Percentiles rank a stretch among this genome's conserved stretches.
Evolutionary conservation across 2,113 vertebrate genomes (phyloP).

Genomic region (Ibidorhyncha struthersii): DNA sequence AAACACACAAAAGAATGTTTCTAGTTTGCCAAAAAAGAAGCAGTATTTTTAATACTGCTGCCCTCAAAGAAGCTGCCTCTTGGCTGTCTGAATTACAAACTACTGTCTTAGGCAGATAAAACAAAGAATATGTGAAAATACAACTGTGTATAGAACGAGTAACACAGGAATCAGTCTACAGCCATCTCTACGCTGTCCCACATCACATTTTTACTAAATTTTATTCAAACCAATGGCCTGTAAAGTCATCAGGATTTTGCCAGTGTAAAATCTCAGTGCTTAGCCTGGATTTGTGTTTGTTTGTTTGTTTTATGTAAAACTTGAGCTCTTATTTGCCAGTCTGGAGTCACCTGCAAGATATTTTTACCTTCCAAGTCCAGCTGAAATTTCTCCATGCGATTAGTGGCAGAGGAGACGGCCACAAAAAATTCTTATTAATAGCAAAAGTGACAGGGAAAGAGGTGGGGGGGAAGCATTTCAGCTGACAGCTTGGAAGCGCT

Average conservation of each 20-base stretch:
- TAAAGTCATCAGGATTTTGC: neutral
- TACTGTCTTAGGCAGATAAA: constrained; percentile 16
- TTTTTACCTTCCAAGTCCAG: neutral
- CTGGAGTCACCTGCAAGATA: neutral
- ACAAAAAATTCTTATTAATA: neutral
- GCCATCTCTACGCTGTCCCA: neutral
- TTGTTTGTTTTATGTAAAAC: neutral
- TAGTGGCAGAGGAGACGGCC: neutral
- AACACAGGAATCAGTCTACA: neutral
- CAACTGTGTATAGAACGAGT: accelerated
- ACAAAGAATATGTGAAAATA: constrained; percentile 3
- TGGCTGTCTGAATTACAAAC: constrained; percentile 41
- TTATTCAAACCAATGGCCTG: neutral
- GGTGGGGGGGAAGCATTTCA: neutral
- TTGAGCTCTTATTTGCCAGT: neutral
- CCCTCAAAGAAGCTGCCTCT: constrained; percentile 35
- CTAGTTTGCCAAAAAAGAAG: constrained; percentile 37
- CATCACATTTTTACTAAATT: neutral
- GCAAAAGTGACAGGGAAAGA: neutral
- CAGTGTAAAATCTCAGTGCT: neutral
- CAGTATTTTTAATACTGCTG: constrained; percentile 36
- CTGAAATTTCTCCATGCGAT: neutral
- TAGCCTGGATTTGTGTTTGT: neutral
- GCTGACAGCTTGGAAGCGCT: neutral
- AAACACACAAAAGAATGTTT: constrained; percentile 26